Evolutionary conservation across 1,140 invertebrate species (phyloP).

Genomic region (Cyphomyrmex costatus): DNA sequence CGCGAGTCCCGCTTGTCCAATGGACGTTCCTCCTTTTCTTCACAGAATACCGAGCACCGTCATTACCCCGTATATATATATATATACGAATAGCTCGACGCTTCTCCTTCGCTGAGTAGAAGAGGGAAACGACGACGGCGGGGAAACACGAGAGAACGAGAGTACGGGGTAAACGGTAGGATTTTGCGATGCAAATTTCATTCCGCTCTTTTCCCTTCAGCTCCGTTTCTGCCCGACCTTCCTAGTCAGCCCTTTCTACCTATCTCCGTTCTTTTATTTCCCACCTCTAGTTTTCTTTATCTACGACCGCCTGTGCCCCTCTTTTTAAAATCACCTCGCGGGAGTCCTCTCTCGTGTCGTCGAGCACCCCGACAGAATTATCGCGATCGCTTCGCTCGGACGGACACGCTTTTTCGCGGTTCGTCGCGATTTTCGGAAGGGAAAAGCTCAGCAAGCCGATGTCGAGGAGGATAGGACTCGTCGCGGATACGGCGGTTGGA

Average conservation of each 20-base stretch:
- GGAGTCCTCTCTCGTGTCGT: conserved; percentile 54
- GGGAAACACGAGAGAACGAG: conserved; percentile 23
- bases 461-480: conserved; percentile 17
- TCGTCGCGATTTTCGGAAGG: conserved; percentile 40
- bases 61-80: conserved; percentile 76
- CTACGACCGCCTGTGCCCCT: conserved; percentile 46
- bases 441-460: conserved; percentile 21
- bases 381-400: conserved; percentile 56
- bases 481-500: conserved; percentile 24
- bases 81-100: conserved; percentile 66
- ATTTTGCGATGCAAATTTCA: conserved; percentile 84
- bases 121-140: neutral
- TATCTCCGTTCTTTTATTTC: conserved; percentile 42
- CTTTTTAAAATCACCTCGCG: conserved; percentile 58
- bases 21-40: conserved; percentile 77
- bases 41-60: conserved; percentile 75
- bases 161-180: conserved; percentile 74
- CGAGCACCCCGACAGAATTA: conserved; percentile 61
- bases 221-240: conserved; percentile 26
- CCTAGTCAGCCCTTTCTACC: conserved; percentile 24
- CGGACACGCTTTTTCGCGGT: conserved; percentile 65
- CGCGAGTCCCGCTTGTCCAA: conserved; percentile 65
- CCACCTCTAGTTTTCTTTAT: conserved; percentile 64
- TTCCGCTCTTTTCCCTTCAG: conserved; percentile 72
- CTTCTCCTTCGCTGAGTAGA: neutral